Evolutionary conservation across 2,888 invertebrate species (phyloP), one percentile per base, ranked within the genome.

Genomic region (Amphipoea lucens): DNA sequence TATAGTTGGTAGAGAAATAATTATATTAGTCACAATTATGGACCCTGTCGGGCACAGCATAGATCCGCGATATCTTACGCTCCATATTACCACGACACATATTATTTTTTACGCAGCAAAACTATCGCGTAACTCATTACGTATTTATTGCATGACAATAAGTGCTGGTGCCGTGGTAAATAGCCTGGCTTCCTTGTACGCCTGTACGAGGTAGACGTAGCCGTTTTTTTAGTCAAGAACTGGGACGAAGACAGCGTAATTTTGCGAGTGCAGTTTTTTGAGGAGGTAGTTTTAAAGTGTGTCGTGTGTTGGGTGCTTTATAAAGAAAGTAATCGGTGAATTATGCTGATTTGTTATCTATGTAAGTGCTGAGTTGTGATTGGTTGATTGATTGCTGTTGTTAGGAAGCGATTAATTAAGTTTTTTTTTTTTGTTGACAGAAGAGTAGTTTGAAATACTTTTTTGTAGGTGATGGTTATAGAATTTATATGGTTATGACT

Each of bases 121-220:
- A 73, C 29, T 75, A 67, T 80, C 77, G 60, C 79, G 81, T 82
- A 89, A 85, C 75, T 48, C 75, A 82, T 88, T 88, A 88, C 87
- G 87, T 84, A 70, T 74, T 65, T 87, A 84, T 89, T 87, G 88
- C 87, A 85, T 90, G 89, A 90, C 90, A 90, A 90, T 88, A 88
- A 79, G 70, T 68, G 20, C 67, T 17, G 78, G 73, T 74, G 60
- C 72, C 86, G 86, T 85, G 87, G 88, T 86, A 86, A 82, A 60
- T 60, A 79, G 42, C 42, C 45, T 66, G 12, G 40, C 76, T 87
- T 88, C 89, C 88, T 88, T 81, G 42, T 76, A 80, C 73, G 69
- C 76, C 69, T 80, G 1, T 51, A 0, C 14, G 12, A 79, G 63
- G 71, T 66, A 68, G 36, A 67, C 6, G 2, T 7, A 11, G 51